A percentile compares a stretch with the other conserved stretches of the same genome.
These are phyloP conservation scores for Hyphantria cunea DNA, from an alignment of 1,140 invertebrate genomes.

Conservation along the genomic window DNA sequence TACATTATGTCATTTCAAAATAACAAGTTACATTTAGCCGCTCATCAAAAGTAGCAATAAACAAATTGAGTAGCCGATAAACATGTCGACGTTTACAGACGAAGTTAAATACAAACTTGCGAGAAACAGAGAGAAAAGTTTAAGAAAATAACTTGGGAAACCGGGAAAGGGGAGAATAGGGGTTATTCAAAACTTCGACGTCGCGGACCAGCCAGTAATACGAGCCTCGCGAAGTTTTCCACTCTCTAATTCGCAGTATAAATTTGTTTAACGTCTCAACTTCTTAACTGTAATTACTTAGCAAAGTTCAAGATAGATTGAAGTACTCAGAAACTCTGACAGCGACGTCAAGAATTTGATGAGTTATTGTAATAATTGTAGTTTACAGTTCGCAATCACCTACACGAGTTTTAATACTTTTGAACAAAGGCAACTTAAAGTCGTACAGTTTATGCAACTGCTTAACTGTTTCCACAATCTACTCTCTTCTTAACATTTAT, in stretches of 20 bases:
- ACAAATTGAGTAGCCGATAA: conserved; percentile 53
- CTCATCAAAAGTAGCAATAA: conserved; percentile 28
- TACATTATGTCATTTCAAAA: too few relatives aligned
- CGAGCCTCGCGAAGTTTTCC: conserved; percentile 56
- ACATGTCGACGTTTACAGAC: conserved; percentile 66
- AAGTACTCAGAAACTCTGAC: conserved; percentile 63
- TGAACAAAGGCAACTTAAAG: conserved; percentile 4
- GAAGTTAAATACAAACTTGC: conserved; percentile 62
- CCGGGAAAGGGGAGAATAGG: conserved; percentile 50
- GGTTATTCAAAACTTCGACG: conserved; percentile 75
- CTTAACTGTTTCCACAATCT: background rate
- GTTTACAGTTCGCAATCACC: conserved; percentile 20
- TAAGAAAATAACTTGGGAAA: conserved; percentile 63
- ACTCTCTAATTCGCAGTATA: conserved; percentile 78
- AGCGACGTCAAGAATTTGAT: conserved; percentile 49
- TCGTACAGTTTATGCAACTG: conserved; percentile 5
- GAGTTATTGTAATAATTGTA: conserved; percentile 47
- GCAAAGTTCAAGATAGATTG: conserved; percentile 71
- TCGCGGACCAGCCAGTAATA: conserved; percentile 56
- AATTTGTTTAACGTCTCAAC: conserved; percentile 80
- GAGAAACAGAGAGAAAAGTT: conserved; percentile 70
- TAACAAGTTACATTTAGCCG: background rate
- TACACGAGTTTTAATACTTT: background rate
- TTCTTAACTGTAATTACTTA: conserved; percentile 80
- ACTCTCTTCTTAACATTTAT: background rate